These are phyloP conservation scores for Megaceryle alcyon DNA, from an alignment of 2,797 vertebrate species.

Conservation along the genomic window DNA sequence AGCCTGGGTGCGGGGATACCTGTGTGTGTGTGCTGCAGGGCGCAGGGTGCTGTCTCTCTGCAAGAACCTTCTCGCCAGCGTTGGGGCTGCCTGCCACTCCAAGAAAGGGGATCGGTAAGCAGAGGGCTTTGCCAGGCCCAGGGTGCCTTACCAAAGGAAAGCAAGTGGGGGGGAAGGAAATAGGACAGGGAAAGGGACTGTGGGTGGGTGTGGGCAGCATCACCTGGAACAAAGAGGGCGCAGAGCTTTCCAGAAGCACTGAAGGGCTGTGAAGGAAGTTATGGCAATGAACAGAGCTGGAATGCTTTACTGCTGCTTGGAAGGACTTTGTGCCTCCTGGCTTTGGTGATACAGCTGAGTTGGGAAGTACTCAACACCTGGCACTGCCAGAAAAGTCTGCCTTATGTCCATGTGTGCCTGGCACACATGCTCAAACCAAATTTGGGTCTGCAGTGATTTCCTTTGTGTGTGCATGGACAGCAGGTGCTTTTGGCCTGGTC, in stretches of 20 bases:
- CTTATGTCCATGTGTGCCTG: background rate
- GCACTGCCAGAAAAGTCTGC: background rate
- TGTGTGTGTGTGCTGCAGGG: conserved; percentile 77
- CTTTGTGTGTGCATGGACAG: background rate
- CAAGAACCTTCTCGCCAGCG: conserved; percentile 86
- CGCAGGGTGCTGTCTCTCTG: conserved; percentile 85
- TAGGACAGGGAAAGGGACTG: accelerated
- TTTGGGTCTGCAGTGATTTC: background rate
- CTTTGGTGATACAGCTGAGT: background rate
- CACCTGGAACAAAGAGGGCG: background rate
- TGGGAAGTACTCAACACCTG: background rate
- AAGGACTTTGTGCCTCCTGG: background rate
- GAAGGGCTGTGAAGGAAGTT: background rate
- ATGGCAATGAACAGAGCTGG: background rate
- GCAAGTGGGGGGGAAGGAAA: accelerated
- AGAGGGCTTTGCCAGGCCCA: background rate
- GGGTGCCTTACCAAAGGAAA: background rate
- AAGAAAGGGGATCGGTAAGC: conserved; percentile 86
- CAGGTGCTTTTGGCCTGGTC: background rate
- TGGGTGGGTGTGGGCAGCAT: background rate
- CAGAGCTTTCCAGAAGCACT: background rate
- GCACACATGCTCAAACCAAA: background rate
- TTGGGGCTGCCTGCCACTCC: conserved; percentile 95
- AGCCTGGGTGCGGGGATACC: background rate
- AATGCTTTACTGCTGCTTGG: background rate